Base-by-base conservation (phyloP, 2,888 invertebrate genomes). In the Achlya flavicornis region DNA sequence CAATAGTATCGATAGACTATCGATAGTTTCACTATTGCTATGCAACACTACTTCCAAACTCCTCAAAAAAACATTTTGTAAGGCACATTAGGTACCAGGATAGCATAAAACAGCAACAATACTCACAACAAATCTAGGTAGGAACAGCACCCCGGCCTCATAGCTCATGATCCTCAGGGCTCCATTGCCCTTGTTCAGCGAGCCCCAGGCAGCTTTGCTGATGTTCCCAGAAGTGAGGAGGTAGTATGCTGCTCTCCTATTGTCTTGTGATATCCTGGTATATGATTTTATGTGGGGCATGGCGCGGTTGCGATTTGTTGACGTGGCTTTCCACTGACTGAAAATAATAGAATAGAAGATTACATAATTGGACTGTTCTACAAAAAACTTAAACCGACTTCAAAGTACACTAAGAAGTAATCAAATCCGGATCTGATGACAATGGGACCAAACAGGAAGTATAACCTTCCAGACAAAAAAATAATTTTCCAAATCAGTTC, bases 221-320 rank as follows among this genome's bases (percentile, higher is more conserved):
- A 99, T 92, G 92, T 99, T 99, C 0, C 98, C 98, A 63, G 99
- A 99, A 0, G 98, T 98, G 0, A 99, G 91, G 0, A 98, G 89
- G 85, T 97, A 98, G 96, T 96, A 99, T 0, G 97, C 96, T 4
- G 97, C 94, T 73, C 92, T 89, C n/a, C 88, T 91, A 65, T 91
- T 85, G 81, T 96, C 96, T 0, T 96, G 96, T 0, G 97, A 97
- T 3, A 96, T 89, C 11, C 99, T 94, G 0, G 96, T 95, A 85
- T 99, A 99, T 0, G 96, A 96, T 88, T 99, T 99, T 53, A 99
- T 98, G 83, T 99, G 99, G 0, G 99, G 99, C 96, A 98, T 97
- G 0, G 98, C 98, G 64, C 95, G 89, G 61, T 96, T 95, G n/a
- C 99, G 94, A 14, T 94, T 88, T 0, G 95, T 94, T 0, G 90